Conservation (phyloP, 1,140 invertebrate species). For the Lethrus apterus region DNA sequence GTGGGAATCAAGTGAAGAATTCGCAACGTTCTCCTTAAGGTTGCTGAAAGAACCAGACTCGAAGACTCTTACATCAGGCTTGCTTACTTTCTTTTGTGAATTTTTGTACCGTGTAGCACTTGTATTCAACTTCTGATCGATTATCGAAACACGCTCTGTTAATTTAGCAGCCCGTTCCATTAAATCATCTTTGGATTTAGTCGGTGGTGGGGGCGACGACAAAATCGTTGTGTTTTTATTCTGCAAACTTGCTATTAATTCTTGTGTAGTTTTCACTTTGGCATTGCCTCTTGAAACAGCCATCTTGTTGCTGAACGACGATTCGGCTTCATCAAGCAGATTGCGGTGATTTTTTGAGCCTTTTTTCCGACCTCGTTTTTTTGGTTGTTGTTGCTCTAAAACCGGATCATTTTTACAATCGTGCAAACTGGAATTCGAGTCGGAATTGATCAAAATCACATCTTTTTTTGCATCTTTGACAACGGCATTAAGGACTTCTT, state of each 20-base stretch:
- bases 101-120: slow-evolving; percentile 35
- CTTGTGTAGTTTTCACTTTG: slow-evolving; percentile 78
- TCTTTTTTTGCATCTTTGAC: slow-evolving; percentile 22
- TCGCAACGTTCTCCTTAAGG: slow-evolving; percentile 36
- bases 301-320: slow-evolving; percentile 53
- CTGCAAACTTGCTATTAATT: slow-evolving; percentile 70
- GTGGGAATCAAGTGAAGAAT: slow-evolving; percentile 10
- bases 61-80: slow-evolving; percentile 26
- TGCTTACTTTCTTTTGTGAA: slow-evolving; percentile 28
- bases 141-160: slow-evolving; percentile 38
- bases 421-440: slow-evolving; percentile 39
- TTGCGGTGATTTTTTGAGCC: slow-evolving; percentile 56
- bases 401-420: slow-evolving; percentile 27
- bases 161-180: slow-evolving; percentile 38
- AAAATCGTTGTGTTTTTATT: slow-evolving; percentile 46
- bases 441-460: slow-evolving; percentile 36
- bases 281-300: slow-evolving; percentile 55
- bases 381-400: slow-evolving; percentile 38
- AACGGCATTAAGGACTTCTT: slow-evolving; percentile 28
- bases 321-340: slow-evolving; percentile 46
- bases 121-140: slow-evolving; percentile 38
- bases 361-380: slow-evolving; percentile 62
- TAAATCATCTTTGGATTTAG: slow-evolving; percentile 35
- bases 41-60: slow-evolving; percentile 34
- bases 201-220: slow-evolving; percentile 16